Base-by-base conservation (phyloP, 2,113 vertebrate species). In the Atractosteus spatula region DNA sequence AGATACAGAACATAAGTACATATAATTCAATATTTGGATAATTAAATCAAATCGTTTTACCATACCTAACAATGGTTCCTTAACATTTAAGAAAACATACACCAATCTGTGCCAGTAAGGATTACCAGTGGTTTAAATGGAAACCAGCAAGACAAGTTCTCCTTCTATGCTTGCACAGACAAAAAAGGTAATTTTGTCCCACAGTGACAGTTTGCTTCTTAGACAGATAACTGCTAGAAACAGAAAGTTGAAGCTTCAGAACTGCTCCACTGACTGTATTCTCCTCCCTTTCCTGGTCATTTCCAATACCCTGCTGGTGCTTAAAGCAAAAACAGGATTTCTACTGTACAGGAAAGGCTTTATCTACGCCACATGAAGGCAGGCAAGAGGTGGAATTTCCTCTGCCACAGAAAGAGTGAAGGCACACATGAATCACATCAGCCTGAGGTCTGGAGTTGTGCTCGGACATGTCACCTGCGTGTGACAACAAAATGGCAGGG, bases 311-410 rank as follows among this genome's bases (percentile, higher is more conserved):
- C 91, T 87, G 89, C 88, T 87, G 89, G 78, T 89, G 88, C 87
- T 90, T 91, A 93, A 91, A 89, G 93, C 93, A 93, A 29, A 96
- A 98, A 96, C 93, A 91, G 95, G 94, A 94, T 93, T 96, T 95
- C 92, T 93, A 95, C 92, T 95, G 95, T 94, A 96, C 96, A 97
- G 96, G 95, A 97, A 97, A 88, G 90, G 94, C 94, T 97, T 97
- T 96, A 97, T 96, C 96, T 94, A 95, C 93, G 93, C 91, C 94
- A 94, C 94, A 95, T 89, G 92, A 95, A 95, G 94, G 91, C 93
- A 95, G 94, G 86, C 94, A 92, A 93, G 91, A 93, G 93, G 94
- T 95, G 95, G 94, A 94, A 96, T 96, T 97, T 98, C 96, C 96
- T 96, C 87, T 94, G 88, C 91, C 92, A 94, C 85, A 90, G 87